Evolutionary conservation across 2,113 vertebrate species (phyloP), one percentile per base, ranked within the genome.

Genomic region (Stegastes partitus): DNA sequence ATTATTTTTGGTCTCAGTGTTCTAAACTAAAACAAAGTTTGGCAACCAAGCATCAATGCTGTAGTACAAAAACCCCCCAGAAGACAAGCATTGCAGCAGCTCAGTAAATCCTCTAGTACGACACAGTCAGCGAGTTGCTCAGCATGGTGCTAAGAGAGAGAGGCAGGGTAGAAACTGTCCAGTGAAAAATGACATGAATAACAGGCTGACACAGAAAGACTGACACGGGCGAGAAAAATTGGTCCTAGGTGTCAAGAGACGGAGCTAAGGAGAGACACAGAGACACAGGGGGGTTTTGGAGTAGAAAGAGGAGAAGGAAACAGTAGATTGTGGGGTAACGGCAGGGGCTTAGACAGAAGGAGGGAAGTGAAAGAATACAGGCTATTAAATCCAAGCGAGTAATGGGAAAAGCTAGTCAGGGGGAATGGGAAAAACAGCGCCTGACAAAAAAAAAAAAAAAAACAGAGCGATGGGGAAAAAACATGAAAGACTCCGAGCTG

Each of bases 121-220:
- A 68, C 42, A 61, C 37, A 75, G 57, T 74, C 72, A 61, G n/a
- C 4, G 11, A 72, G 54, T 44, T 19, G 58, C 54, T 39, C 45
- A 28, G 44, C 51, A 10, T 62, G 58, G 26, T 44, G 58, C 64
- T 68, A 59, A 73, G 68, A 83, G 53, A 69, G 3, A 3, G 49
- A 68, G 64, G 51, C 50, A 55, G 44, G 28, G 50, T 61, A 64
- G 55, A 81, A 76, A 63, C 37, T 71, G 77, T 62, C 76, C 63
- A 28, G 6, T 22, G 55, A 22, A 81, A 71, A 82, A 67, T 70
- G 26, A 47, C 51, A 70, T 5, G 12, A 81, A 87, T 83, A 83
- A 79, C 79, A 54, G 63, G 16, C 66, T 74, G 59, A 68, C 61
- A 70, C 55, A 56, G 54, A 69, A 56, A 76, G 73, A 71, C 25